Base-by-base conservation (phyloP, 2,888 invertebrate species). In the Uropetala carovei region DNA sequence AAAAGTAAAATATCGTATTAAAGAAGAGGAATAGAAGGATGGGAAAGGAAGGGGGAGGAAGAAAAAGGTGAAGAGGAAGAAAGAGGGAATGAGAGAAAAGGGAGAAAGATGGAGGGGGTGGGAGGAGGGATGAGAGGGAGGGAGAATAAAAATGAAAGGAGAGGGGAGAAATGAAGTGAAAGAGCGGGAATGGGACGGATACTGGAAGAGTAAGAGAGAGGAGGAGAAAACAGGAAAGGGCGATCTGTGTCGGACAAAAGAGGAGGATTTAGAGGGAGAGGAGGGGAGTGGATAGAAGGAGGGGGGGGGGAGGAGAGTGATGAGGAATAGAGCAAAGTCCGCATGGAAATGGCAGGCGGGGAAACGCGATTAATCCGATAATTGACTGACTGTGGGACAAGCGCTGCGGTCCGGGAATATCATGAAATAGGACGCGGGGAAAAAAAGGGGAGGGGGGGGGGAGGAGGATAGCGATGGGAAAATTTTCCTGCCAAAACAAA, bases 171-270 rank as follows among this genome's bases (percentile, higher is more conserved):
- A 27, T 85, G 56, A 64, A 81, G 92, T 89, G 85, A 86, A 27
- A 91, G 85, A 84, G 59, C 91, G 59, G 81, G 92, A 85, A 89
- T 91, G 91, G 64, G 56, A n/a, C n/a, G n/a, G n/a, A n/a, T n/a
- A n/a, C n/a, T n/a, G n/a, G n/a, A n/a, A n/a, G n/a, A n/a, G n/a
- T n/a, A n/a, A 57, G 86, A 56, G 30, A 43, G 5, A 5, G 43
- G 43, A 43, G 43, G 43, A 43, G 43, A 43, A 43, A 43, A 5
- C 43, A 43, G 43, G 43, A 43, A 43, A 43, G 43, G 43, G 3
- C 43, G 43, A 5, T 43, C 43, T 43, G 43, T 43, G 43, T 43
- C 43, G 43, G 43, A 43, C 43, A 43, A 43, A 43, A n/a, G 68
- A 91, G 92, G 83, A 64, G 81, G 91, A 92, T 92, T 81, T 22